Evolutionary conservation across 1,140 invertebrate species (phyloP).

Genomic region (Drosophila murphyi): DNA sequence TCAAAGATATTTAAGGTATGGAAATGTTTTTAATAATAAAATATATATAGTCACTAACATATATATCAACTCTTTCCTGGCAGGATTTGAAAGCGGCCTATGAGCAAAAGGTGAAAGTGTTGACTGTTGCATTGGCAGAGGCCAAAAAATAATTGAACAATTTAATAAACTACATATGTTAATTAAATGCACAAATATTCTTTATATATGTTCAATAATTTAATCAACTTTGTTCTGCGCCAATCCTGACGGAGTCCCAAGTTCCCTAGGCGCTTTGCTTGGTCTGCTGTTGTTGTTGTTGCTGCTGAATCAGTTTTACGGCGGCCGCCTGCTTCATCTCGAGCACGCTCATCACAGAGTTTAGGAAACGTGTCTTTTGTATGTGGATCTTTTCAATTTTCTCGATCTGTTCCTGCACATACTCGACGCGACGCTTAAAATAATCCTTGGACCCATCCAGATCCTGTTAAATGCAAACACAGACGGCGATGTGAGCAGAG

Average conservation of each 20-base stretch:
- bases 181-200: conserved; percentile 74
- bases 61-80: not conserved
- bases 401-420: conserved; percentile 97
- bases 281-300: conserved; percentile 56
- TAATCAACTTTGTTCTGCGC: conserved; percentile 59
- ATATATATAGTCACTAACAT: not conserved
- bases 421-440: conserved; percentile 95
- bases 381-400: conserved; percentile 93
- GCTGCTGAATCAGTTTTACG: conserved; percentile 67
- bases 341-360: conserved; percentile 90
- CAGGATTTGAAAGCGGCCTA: conserved; percentile 77
- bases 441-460: conserved; percentile 94
- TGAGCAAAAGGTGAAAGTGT: conserved; percentile 76
- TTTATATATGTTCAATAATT: conserved; percentile 74
- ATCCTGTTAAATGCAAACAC: conserved; percentile 85
- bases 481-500: conserved; percentile 6
- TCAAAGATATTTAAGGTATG: conserved; percentile 88
- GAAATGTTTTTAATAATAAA: not conserved
- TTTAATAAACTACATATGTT: conserved; percentile 73
- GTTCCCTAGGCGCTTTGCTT: conserved; percentile 40
- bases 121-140: conserved; percentile 66
- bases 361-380: conserved; percentile 94
- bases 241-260: not conserved
- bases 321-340: conserved; percentile 87
- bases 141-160: conserved; percentile 75